A percentile compares a stretch with the other conserved stretches of the same genome.
phyloP scores from a whole-genome alignment of 53 echinoderm and acorn worm genomes.

The Temnopleurus reevesii region DNA sequence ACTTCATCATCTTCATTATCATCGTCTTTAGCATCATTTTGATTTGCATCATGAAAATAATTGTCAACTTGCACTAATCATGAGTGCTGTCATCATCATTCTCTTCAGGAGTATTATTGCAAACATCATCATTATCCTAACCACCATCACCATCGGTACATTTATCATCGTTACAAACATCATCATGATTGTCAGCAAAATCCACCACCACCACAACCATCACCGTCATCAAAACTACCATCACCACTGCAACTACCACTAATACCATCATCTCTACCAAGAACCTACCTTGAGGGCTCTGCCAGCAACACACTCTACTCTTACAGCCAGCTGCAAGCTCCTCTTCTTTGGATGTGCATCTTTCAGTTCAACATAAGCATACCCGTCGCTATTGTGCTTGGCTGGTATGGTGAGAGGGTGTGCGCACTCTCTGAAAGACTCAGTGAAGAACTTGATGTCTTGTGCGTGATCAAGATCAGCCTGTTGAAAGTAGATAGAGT shows the following conservation, averaged over 20 bases:
- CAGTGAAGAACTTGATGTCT: slow-evolving; percentile 76
- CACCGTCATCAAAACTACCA: background rate
- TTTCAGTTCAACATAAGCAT: slow-evolving; percentile 64
- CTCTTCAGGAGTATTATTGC: background rate
- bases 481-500: too few relatives aligned
- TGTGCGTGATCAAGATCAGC: slow-evolving; percentile 77
- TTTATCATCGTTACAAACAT: background rate
- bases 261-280: background rate
- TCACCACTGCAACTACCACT: background rate
- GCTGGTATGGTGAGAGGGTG: slow-evolving; percentile 73
- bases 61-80: background rate
- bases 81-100: background rate
- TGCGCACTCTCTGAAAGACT: slow-evolving; percentile 80
- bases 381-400: slow-evolving; percentile 68
- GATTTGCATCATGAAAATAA: background rate
- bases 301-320: slow-evolving; percentile 86
- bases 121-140: background rate
- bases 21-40: too few relatives aligned
- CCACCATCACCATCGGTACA: background rate
- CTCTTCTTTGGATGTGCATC: slow-evolving; percentile 69
- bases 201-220: background rate
- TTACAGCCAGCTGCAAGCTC: slow-evolving; percentile 69
- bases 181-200: background rate
- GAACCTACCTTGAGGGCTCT: slow-evolving; percentile 86
- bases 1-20: background rate